phyloP scores from a whole-genome alignment of 2,888 invertebrate genomes.

The Chelonus formosanus region DNA sequence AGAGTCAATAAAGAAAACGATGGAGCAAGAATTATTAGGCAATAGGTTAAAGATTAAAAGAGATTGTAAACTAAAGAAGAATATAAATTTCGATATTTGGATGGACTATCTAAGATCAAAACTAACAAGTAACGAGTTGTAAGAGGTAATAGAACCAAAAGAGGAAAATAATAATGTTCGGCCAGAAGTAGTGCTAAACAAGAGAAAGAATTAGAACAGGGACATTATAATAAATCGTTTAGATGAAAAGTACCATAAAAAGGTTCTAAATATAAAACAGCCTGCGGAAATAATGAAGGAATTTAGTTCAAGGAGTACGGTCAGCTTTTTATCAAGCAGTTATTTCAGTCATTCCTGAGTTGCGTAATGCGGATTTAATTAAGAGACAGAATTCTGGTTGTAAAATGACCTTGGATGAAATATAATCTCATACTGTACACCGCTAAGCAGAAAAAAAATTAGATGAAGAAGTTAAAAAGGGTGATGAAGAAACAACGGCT shows the following conservation, averaged over 20 bases:
- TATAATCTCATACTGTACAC: constrained; percentile 35
- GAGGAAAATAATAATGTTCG: constrained; percentile 12
- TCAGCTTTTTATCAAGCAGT: too few relatives aligned
- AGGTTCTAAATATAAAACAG: constrained; percentile 35
- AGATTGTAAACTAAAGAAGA: constrained; percentile 36
- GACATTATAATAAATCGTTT: constrained; percentile 39
- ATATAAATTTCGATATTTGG: constrained; percentile 38
- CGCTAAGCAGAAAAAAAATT: constrained; percentile 31
- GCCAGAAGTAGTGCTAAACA: background rate
- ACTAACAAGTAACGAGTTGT: constrained; percentile 34
- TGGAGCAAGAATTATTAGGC: constrained; percentile 12
- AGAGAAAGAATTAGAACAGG: constrained; percentile 32
- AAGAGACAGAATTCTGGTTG: too few relatives aligned
- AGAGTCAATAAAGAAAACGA: constrained; percentile 3
- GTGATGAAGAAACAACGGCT: background rate
- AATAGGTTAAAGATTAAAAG: constrained; percentile 35
- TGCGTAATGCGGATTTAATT: too few relatives aligned
- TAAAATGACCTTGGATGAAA: constrained; percentile 37
- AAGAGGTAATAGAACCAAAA: constrained; percentile 35
- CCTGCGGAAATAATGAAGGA: constrained; percentile 38
- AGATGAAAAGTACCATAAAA: constrained; percentile 39
- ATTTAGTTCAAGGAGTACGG: constrained; percentile 26
- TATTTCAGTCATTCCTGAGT: too few relatives aligned
- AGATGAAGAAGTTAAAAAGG: constrained; percentile 24
- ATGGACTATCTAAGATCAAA: constrained; percentile 39